phyloP scores from a whole-genome alignment of 2,113 vertebrate genomes.

The Gallinago media region DNA sequence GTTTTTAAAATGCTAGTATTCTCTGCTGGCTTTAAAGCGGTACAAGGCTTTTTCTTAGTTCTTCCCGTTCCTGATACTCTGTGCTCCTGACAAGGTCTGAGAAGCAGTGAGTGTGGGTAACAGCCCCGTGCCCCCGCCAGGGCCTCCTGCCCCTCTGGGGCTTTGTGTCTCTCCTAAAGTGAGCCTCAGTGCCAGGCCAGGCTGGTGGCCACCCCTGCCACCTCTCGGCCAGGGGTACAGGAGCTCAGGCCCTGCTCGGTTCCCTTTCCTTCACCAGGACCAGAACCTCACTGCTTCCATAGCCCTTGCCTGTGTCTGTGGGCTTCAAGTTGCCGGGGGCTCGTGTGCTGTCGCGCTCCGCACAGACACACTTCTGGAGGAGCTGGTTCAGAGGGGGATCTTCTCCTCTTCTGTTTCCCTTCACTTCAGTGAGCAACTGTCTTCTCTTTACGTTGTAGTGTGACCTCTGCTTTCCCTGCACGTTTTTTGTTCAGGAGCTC shows the following conservation, averaged over 20 bases:
- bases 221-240: not conserved
- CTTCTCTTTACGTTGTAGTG: not conserved
- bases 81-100: not conserved
- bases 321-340: not conserved
- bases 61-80: not conserved
- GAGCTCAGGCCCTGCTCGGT: not conserved
- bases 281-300: not conserved
- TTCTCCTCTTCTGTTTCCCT: not conserved
- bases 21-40: constrained; percentile 14
- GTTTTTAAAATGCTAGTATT: constrained; percentile 24
- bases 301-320: not conserved
- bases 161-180: not conserved
- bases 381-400: not conserved
- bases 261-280: not conserved
- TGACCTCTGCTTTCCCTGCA: not conserved
- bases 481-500: not conserved
- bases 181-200: not conserved
- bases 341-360: not conserved
- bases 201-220: not conserved
- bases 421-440: not conserved
- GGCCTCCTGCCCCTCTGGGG: not conserved
- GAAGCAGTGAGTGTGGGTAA: not conserved
- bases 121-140: not conserved
- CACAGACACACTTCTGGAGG: not conserved
- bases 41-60: not conserved